Evolutionary conservation across 2,888 invertebrate genomes (phyloP).

Genomic region (Pristionchus exspectatus): DNA sequence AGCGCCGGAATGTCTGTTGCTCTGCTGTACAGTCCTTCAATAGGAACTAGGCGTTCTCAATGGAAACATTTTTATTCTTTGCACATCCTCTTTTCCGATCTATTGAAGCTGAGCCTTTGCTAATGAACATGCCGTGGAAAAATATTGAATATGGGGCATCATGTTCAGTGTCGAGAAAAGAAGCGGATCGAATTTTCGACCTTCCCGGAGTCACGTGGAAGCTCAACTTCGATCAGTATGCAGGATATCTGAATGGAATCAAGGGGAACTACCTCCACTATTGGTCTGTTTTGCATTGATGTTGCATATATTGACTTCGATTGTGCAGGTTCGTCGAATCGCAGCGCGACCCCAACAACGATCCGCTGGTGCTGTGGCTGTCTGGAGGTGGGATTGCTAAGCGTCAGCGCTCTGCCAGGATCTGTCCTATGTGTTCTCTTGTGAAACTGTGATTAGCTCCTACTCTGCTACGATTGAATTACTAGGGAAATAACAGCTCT

Average conservation of each 20-base stretch:
- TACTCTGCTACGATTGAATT: no score
- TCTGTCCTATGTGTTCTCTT: no score
- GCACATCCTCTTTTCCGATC: no score
- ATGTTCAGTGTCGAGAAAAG: slow-evolving; percentile 65
- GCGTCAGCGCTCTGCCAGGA: no score
- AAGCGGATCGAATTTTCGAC: slow-evolving; percentile 66
- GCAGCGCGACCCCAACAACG: slow-evolving; percentile 78
- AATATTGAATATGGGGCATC: neutral
- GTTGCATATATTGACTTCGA: no score
- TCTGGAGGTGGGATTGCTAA: slow-evolving; percentile 79
- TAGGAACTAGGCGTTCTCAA: no score
- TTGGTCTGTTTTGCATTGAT: slow-evolving; percentile 71
- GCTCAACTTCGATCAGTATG: slow-evolving; percentile 80
- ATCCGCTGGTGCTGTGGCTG: slow-evolving; percentile 80
- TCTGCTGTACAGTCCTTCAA: no score
- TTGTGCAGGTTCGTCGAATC: slow-evolving; percentile 73
- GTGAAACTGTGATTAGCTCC: no score
- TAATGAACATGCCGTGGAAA: no score
- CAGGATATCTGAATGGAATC: slow-evolving; percentile 78
- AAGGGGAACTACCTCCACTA: slow-evolving; percentile 79
- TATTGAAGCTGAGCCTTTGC: no score
- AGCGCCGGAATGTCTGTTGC: neutral
- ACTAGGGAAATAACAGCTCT: no score
- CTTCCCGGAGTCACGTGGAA: slow-evolving; percentile 71
- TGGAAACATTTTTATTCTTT: no score